phyloP scores from a whole-genome alignment of 2,888 invertebrate genomes.

The Cerastis leucographa region DNA sequence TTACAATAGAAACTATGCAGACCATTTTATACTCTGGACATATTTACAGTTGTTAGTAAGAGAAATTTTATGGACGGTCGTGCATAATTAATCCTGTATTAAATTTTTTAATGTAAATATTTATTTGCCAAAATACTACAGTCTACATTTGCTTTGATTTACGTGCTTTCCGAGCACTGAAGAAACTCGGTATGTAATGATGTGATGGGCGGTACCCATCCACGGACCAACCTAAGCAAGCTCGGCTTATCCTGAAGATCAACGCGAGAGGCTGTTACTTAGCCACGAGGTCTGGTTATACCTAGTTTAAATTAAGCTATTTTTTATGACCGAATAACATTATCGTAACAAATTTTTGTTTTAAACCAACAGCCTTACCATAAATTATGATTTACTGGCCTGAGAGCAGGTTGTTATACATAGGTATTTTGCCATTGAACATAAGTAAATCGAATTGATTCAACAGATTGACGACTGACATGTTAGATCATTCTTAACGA shows the following conservation, averaged over 20 bases:
- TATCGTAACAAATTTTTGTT: neutral
- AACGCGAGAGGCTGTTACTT: too few relatives aligned
- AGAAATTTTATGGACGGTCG: neutral
- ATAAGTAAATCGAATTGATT: slow-evolving; percentile 1
- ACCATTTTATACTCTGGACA: slow-evolving; percentile 3
- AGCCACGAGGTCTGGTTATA: too few relatives aligned
- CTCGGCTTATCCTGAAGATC: too few relatives aligned
- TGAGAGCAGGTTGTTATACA: neutral
- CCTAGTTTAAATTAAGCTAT: neutral
- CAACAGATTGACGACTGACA: neutral
- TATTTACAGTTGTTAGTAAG: slow-evolving; percentile 29
- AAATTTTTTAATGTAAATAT: neutral
- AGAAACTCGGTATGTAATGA: too few relatives aligned
- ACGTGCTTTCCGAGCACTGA: too few relatives aligned
- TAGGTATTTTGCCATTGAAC: neutral
- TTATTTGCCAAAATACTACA: neutral
- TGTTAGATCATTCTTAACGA: neutral
- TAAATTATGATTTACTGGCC: neutral
- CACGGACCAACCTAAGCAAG: too few relatives aligned
- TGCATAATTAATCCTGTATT: slow-evolving; percentile 7
- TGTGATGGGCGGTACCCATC: too few relatives aligned
- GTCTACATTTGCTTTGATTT: neutral
- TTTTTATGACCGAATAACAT: neutral
- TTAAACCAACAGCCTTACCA: neutral
- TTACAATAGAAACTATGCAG: neutral